Base-by-base conservation (phyloP, 2,797 vertebrate species). In the Gallinago nigripennis region DNA sequence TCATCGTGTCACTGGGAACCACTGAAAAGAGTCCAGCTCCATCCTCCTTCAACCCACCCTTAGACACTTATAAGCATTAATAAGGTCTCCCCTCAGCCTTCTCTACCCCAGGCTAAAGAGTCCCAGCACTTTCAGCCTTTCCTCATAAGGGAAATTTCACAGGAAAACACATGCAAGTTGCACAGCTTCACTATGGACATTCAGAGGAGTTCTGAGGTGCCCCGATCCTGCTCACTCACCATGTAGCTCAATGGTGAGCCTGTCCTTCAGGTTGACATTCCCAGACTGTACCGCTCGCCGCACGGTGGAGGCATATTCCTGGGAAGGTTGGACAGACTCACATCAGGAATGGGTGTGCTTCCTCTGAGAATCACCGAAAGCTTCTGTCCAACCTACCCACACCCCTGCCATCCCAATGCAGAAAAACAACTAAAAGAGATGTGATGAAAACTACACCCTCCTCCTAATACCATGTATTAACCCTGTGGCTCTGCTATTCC, bases 251-350 rank as follows among this genome's bases (percentile, higher is more conserved):
- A 99, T 98, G 86, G 99, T 99, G 39, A 99, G 98, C 97, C 99
- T 98, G 97, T 99, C 98, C 95, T 99, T 99, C 92, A 98, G 96
- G 96, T 98, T 98, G 97, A 98, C 98, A 8, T 98, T 98, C 93
- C 98, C 97, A 0, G 99, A 99, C 94, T 98, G 99, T 18, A 99
- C 98, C 8, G 99, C 98, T 81, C 98, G 98, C 89, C 99, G 98
- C 24, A 99, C 99, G 7, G 98, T 98, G 46, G 98, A 99, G 33
- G 99, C 99, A 28, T 99, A 99, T 96, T 99, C 99, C 99, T 99
- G 96, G 76, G 71, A 73, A 89, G 48, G 37, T 56, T 33, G 66
- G 79, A 86, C 41, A 94, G 37, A 82, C 28, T 68, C 23, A 64
- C 8, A 8, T 45, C 65, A 85, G 56, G 80, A 76, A 25, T 0